Conservation (phyloP, 2,113 vertebrate species). For the Rhabdomys dilectus region DNA sequence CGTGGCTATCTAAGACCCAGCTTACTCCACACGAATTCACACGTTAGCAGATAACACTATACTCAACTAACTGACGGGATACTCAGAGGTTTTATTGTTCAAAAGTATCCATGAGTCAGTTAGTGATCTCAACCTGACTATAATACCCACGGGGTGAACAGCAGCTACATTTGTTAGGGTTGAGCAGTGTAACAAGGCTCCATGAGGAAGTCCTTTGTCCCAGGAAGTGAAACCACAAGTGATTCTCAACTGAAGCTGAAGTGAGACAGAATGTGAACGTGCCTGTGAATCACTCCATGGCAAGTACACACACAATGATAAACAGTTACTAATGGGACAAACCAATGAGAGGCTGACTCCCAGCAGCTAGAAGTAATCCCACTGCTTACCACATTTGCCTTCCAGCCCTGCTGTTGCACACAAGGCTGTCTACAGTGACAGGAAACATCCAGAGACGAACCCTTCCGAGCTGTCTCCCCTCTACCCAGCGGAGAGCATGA, state of each 20-base stretch:
- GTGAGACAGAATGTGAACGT: not conserved
- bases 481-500: not conserved
- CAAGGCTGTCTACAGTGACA: not conserved
- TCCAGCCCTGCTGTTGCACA: constrained; percentile 35
- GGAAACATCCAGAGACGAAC: not conserved
- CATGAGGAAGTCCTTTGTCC: not conserved
- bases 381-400: constrained; percentile 37
- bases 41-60: not conserved
- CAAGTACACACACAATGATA: not conserved
- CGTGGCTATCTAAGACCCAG: not conserved
- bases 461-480: not conserved
- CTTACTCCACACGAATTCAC: not conserved
- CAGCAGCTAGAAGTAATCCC: constrained; percentile 52
- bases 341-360: not conserved
- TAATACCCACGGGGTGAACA: not conserved
- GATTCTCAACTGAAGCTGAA: not conserved
- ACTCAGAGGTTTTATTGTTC: constrained; percentile 15
- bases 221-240: not conserved
- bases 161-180: not conserved
- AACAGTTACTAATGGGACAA: constrained; percentile 21
- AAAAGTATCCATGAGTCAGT: constrained; percentile 26
- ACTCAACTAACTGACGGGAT: constrained; percentile 12
- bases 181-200: not conserved
- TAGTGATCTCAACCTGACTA: constrained; percentile 35
- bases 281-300: not conserved